Percentiles rank a stretch among this genome's conserved stretches.
These are phyloP conservation scores for Tinea pellionella DNA, from an alignment of 2,888 invertebrate species.

Conservation along the genomic window DNA sequence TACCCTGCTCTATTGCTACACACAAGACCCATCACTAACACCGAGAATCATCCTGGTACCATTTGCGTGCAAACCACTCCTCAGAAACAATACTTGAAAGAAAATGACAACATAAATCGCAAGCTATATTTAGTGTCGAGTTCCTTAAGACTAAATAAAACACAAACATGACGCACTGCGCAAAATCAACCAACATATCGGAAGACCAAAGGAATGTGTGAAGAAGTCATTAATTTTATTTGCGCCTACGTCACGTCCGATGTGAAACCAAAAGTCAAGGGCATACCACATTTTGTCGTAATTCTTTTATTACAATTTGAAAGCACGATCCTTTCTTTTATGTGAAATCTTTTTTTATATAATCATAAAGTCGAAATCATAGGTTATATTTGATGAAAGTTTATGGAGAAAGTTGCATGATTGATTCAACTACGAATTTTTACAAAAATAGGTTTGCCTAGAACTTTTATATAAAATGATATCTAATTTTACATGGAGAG, in stretches of 20 bases:
- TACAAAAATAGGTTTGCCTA: too few relatives aligned
- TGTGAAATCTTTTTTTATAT: neutral
- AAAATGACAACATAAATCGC: too few relatives aligned
- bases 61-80: too few relatives aligned
- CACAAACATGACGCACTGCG: slow-evolving; percentile 8
- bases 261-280: neutral
- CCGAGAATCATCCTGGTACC: too few relatives aligned
- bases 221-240: slow-evolving; percentile 4
- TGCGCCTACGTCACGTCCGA: neutral
- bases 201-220: neutral
- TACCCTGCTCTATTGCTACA: too few relatives aligned
- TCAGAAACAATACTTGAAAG: too few relatives aligned
- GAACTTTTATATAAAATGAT: too few relatives aligned
- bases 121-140: neutral
- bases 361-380: neutral
- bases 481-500: too few relatives aligned
- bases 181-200: slow-evolving; percentile 8
- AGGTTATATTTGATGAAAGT: too few relatives aligned
- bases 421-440: too few relatives aligned
- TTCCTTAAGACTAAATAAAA: neutral
- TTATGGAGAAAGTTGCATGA: too few relatives aligned
- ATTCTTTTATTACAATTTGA: neutral
- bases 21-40: too few relatives aligned
- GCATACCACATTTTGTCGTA: neutral
- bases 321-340: neutral